Base-by-base conservation (phyloP, 2,888 invertebrate genomes). In the Nezara viridula region DNA sequence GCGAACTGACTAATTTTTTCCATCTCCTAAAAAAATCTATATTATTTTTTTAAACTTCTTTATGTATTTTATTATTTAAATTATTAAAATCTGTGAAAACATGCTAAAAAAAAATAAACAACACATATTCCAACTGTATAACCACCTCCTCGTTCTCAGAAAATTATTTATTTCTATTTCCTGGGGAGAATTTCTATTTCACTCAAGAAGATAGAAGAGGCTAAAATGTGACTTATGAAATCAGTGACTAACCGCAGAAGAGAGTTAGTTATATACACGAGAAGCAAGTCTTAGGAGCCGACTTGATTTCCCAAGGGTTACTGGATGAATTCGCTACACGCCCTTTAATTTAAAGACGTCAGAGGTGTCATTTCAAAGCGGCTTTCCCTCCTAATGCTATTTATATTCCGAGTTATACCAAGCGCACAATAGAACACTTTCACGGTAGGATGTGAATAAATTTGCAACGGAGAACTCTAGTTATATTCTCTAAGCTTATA, bases 261-360 rank as follows among this genome's bases (percentile, higher is more conserved):
- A 27, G 19, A 73, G 37, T 37, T 5, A 37, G n/a, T n/a, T 73
- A 73, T 37, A 73, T 37, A 37, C 66, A 5, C 27, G 66, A 73
- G 66, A 60, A 73, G 32, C 27, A 27, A n/a, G 19, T 32, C 66
- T 73, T 37, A 73, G 32, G 7, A 73, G 32, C 7, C 21, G 66
- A 37, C 32, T 37, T 37, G 66, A 73, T 73, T 73, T 73, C 66
- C 66, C 66, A 37, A 37, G 66, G 66, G 66, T 1, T 37, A 19
- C 4, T 16, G 66, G 37, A 73, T 73, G 66, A 73, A 73, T 73
- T 73, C 66, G 32, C 66, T 37, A 32, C 66, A 73, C 66, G 37
- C 19, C 32, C 32, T 73, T 73, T 73, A 73, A 73, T 73, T 73
- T 73, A 73, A 73, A 73, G 66, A 73, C 66, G 66, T 73, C 32